Percentiles rank a stretch among this genome's conserved stretches.
These are phyloP conservation scores for Pyrocoelia pectoralis DNA, from an alignment of 2,888 invertebrate species.

Conservation along the genomic window DNA sequence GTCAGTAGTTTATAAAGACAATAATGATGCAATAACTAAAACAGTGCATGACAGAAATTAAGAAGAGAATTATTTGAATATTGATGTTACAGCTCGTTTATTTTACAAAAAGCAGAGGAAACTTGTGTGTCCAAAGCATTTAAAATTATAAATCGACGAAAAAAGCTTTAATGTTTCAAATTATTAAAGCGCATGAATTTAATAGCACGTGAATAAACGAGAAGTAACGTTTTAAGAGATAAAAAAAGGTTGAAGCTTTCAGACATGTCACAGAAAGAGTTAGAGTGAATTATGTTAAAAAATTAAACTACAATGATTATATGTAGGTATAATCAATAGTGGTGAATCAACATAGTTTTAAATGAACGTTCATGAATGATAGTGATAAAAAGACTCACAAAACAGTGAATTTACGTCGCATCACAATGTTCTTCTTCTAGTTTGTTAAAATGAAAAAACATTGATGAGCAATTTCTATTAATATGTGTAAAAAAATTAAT, in stretches of 20 bases:
- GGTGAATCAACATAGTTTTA: slow-evolving; percentile 18
- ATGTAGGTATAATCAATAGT: not conserved
- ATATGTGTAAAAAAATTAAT: slow-evolving; percentile 8
- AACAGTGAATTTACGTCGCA: slow-evolving; percentile 56
- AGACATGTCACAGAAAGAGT: not conserved
- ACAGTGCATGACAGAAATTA: not conserved
- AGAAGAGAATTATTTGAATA: not conserved
- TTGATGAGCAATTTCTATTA: slow-evolving; percentile 2
- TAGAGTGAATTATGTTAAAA: not conserved
- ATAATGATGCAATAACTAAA: not conserved
- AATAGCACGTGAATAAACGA: too few relatives aligned
- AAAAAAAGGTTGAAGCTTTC: not conserved
- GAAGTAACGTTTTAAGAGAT: not conserved
- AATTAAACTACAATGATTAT: not conserved
- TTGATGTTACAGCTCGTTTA: not conserved
- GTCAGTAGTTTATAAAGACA: too few relatives aligned
- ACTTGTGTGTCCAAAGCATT: too few relatives aligned
- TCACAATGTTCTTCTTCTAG: slow-evolving; percentile 60
- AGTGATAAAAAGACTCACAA: slow-evolving; percentile 51
- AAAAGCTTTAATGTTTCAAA: too few relatives aligned
- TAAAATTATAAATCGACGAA: too few relatives aligned
- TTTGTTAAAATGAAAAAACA: slow-evolving; percentile 36
- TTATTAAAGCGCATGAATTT: too few relatives aligned
- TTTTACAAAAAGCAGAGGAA: not conserved
- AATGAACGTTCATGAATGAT: slow-evolving; percentile 21